phyloP scores from a whole-genome alignment of 2,888 invertebrate species.

The Epinotia nisella region DNA sequence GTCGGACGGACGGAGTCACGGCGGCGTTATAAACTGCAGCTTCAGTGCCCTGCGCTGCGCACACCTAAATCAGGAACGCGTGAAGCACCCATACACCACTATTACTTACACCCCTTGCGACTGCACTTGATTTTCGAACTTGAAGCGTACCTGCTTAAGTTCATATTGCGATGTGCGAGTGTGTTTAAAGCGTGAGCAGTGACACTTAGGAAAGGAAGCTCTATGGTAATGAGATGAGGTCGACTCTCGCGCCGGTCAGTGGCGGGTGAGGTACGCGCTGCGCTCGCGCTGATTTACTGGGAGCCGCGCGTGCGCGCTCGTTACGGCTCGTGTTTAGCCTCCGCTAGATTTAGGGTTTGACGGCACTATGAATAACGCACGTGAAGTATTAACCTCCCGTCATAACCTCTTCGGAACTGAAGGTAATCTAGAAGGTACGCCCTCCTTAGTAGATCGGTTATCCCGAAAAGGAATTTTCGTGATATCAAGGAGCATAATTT shows the following conservation, averaged over 20 bases:
- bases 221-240: constrained; percentile 20
- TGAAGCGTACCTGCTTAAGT: not conserved
- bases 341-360: constrained; percentile 41
- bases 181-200: constrained; percentile 27
- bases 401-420: constrained; percentile 31
- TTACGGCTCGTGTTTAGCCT: constrained; percentile 41
- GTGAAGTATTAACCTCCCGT: constrained; percentile 33
- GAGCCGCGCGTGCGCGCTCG: constrained; percentile 42
- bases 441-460: constrained; percentile 15
- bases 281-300: constrained; percentile 38
- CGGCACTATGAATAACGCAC: constrained; percentile 40
- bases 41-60: constrained; percentile 42
- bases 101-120: constrained; percentile 41
- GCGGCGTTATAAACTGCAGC: constrained; percentile 36
- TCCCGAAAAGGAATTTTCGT: constrained; percentile 24
- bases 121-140: constrained; percentile 22
- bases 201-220: constrained; percentile 22
- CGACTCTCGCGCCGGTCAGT: constrained; percentile 29
- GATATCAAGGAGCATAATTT: not conserved
- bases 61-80: constrained; percentile 49
- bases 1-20: constrained; percentile 33
- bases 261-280: constrained; percentile 28
- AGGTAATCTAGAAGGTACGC: not conserved
- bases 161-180: not conserved
- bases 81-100: constrained; percentile 49